These are phyloP conservation scores for Seira ritae DNA, from an alignment of 2,888 invertebrate species.

Conservation along the genomic window DNA sequence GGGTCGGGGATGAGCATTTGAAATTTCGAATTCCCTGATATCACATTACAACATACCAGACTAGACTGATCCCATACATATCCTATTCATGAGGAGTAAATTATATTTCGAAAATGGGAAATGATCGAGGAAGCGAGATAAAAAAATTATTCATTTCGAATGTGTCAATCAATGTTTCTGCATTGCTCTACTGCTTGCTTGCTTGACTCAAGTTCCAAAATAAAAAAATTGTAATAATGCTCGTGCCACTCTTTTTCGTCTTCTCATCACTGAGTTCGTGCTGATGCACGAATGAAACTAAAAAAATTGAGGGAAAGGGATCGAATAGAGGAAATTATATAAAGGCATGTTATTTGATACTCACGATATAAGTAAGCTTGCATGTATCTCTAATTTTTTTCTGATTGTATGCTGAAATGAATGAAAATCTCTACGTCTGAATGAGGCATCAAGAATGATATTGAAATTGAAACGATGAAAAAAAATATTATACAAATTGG, in stretches of 20 bases:
- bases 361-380: too few species aligned
- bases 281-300: slow-evolving; percentile 39
- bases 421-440: background rate
- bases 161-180: slow-evolving; percentile 67
- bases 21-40: background rate
- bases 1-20: too few species aligned
- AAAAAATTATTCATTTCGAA: slow-evolving; percentile 71
- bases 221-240: background rate
- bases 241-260: slow-evolving; percentile 6
- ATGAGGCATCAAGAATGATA: background rate
- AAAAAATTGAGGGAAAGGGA: slow-evolving; percentile 32
- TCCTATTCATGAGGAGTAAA: slow-evolving; percentile 22
- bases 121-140: slow-evolving; percentile 62
- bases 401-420: too few species aligned
- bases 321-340: background rate
- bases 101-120: slow-evolving; percentile 57
- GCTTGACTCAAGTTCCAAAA: slow-evolving; percentile 28
- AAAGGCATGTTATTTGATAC: slow-evolving; percentile 8
- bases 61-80: background rate
- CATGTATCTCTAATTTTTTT: too few species aligned
- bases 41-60: slow-evolving; percentile 6
- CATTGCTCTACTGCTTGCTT: slow-evolving; percentile 24
- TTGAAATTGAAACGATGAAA: background rate
- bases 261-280: slow-evolving; percentile 13
- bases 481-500: slow-evolving; percentile 22